Evolutionary conservation across 2,113 vertebrate genomes (phyloP), one percentile per base, ranked within the genome.

Genomic region (Cygnus buccinator): DNA sequence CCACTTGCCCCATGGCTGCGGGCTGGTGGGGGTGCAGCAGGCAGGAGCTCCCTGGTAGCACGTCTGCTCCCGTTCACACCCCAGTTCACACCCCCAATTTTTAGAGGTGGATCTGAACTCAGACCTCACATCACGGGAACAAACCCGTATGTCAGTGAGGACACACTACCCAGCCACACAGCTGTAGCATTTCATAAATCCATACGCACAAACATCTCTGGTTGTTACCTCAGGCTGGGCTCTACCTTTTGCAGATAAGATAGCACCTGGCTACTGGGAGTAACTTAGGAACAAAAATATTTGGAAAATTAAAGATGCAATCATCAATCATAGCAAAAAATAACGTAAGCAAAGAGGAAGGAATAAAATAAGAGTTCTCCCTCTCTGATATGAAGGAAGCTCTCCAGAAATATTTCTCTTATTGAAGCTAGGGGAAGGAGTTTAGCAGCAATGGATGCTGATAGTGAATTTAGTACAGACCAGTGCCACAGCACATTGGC

Each of bases 1-100:
- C 4, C 10, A 31, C 26, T 15, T 1, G 0, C 25, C 9, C 7
- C 0, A 33, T 6, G 5, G 23, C 50, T 76, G 33, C 11, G 33
- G 39, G 12, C 11, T 1, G 2, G 23, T 37, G 28, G 39, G 39
- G 73, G 68, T 48, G 43, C 61, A 33, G 55, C 39, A 43, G 23
- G 72, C 39, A 13, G 33, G 21, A 57, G 70, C 55, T 46, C 29
- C 22, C 29, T 2, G 10, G 13, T 29, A n/a, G 68, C 33, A 70
- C 14, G 52, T 8, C 29, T 41, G 39, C 55, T 95, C 12, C 57
- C 57, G 57, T 33, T 55, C 35, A 29, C 19, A 61, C 35, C 43
- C 41, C 68, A 50, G 46, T 48, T 48, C 46, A 48, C 46, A 48
- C 20, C 46, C 46, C 46, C 20, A 48, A 11, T 48, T 48, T 14